Base-by-base conservation (phyloP, 2,113 vertebrate genomes). In the Leptobrachium leishanense region DNA sequence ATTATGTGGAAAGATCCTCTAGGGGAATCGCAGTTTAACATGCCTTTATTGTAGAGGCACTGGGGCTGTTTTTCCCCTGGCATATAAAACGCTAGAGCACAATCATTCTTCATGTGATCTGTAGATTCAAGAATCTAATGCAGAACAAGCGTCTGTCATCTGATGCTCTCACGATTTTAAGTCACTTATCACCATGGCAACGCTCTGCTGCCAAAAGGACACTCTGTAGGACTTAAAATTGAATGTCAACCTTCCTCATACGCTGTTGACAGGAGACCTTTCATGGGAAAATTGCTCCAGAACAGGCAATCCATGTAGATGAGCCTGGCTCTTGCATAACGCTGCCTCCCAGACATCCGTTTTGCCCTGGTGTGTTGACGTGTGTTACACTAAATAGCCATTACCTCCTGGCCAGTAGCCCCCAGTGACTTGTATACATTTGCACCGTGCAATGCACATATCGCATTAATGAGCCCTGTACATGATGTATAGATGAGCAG, bases 111-210 rank as follows among this genome's bases (percentile, higher is more conserved):
- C 44, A 72, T 5, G 9, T 50, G 55, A 62, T 70, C 55, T 43
- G 46, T 55, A 72, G 57, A 68, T 59, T 64, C 39, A 67, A 43
- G 68, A 72, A 71, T 65, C 57, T 50, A 53, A 63, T 63, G 68
- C 68, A 50, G 44, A 43, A 62, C 39, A 66, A 40, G 62, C 76
- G 66, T 64, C 68, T 79, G 77, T 66, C 77, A 79, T 43, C 69
- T 57, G 62, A 72, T 43, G 77, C 69, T 66, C 69, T 79, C 59
- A 72, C 20, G 20, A 72, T 66, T 72, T 78, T 72, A 79, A 79
- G 63, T 67, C 77, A 73, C 71, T 79, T 79, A 65, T 79, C 63
- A 68, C 70, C 46, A 79, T 66, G 20, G 70, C 62, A 79, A 73
- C 59, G 55, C 39, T 79, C 31, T 46, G 55, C 46, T 59, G 50